Evolutionary conservation across 2,888 invertebrate species (phyloP), one percentile per base, ranked within the genome.

Genomic region (Temnothorax ravouxi): DNA sequence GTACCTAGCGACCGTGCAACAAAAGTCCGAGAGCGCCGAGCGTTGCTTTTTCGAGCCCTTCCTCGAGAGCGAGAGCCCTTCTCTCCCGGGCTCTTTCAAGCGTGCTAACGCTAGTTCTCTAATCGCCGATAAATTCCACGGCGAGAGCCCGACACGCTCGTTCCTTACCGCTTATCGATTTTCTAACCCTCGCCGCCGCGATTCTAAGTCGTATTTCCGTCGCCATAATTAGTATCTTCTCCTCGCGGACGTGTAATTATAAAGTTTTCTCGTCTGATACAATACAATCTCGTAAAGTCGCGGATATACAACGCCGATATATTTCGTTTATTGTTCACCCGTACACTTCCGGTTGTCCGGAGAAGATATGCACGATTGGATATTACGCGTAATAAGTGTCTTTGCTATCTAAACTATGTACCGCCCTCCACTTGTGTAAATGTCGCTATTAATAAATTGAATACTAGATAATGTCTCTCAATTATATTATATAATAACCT

Each of bases 1-100:
- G 84, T 87, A 86, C 79, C 87, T 83, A 86, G 89, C 83, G 90
- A 87, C 84, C 86, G 86, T 80, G 86, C 90, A 90, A 84, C 84
- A 80, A 88, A 87, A 84, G 82, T 85, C 84, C 66, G 83, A 64
- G 89, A 87, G 79, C 71, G 59, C 47, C 62, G 64, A 50, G 38
- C 34, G 59, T 66, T 80, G 75, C 85, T 90, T 88, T 88, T 83
- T 87, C 87, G 84, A 59, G 21, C 77, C 79, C 86, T 84, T 88
- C 81, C 59, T 69, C n/a, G 44, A 56, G 21, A 29, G n/a, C n/a
- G 44, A 56, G 21, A 29, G n/a, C 38, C 34, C 75, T 47, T 56
- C 44, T 34, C n/a, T 41, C 13, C 41, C 80, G 29, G 59, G 18
- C 29, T 64, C 79, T 75, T 64, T 50, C 77, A 54, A 66, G 82